These are phyloP conservation scores for Bombus turneri DNA, from an alignment of 1,140 invertebrate genomes.

Conservation along the genomic window DNA sequence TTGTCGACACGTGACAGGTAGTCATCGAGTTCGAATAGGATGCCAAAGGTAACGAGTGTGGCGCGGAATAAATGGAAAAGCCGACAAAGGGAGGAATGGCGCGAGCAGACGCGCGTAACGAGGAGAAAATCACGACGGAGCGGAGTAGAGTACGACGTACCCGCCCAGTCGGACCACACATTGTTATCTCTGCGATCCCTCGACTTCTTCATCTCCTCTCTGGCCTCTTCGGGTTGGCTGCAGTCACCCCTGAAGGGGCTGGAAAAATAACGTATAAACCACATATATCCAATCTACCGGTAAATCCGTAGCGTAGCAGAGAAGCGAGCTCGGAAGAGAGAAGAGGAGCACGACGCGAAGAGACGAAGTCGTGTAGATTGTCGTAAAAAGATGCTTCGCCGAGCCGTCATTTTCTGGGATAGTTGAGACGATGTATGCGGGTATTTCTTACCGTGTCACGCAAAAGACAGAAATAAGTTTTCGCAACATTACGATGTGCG, in stretches of 20 bases:
- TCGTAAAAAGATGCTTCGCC: slow-evolving; percentile 53
- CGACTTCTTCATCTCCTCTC: slow-evolving; percentile 17
- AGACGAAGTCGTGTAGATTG: slow-evolving; percentile 31
- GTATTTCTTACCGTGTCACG: slow-evolving; percentile 42
- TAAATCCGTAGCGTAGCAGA: slow-evolving; percentile 44
- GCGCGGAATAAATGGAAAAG: slow-evolving; percentile 54
- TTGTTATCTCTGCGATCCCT: slow-evolving; percentile 43
- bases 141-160: not conserved
- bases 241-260: slow-evolving; percentile 28
- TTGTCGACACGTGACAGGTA: not conserved
- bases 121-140: slow-evolving; percentile 53
- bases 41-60: slow-evolving; percentile 31
- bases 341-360: not conserved
- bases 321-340: not conserved
- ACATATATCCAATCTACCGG: slow-evolving; percentile 62
- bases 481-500: not conserved
- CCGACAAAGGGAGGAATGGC: slow-evolving; percentile 23
- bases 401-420: not conserved
- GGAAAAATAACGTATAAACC: slow-evolving; percentile 63
- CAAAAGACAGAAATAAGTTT: not conserved
- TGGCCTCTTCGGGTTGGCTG: slow-evolving; percentile 4
- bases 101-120: slow-evolving; percentile 50
- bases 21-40: not conserved
- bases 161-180: slow-evolving; percentile 25
- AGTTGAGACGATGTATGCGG: slow-evolving; percentile 7